A percentile compares a stretch with the other conserved stretches of the same genome.
These are phyloP conservation scores for Stichodactyla helianthus DNA, from an alignment of 64 coral and sea anemone species.

Conservation along the genomic window DNA sequence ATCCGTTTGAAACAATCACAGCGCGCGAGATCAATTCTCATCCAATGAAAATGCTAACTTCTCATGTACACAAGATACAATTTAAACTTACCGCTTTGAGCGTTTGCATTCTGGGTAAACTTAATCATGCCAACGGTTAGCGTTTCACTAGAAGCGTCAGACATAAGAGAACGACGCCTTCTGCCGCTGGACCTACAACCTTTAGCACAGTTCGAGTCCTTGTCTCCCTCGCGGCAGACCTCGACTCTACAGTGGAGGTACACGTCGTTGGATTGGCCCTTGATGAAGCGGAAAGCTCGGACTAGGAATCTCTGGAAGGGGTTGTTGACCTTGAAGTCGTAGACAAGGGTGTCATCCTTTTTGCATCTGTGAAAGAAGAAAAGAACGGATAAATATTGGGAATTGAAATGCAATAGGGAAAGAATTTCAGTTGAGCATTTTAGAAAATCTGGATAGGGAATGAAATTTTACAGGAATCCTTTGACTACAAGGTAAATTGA, in stretches of 20 bases:
- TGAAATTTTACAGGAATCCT: too few relatives aligned
- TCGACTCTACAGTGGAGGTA: slow-evolving; percentile 38
- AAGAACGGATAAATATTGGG: background rate
- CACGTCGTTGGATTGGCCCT: background rate
- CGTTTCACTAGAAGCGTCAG: background rate
- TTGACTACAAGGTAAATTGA: too few relatives aligned
- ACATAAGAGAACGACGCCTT: slow-evolving; percentile 17
- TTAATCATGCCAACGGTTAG: slow-evolving; percentile 55
- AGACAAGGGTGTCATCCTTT: slow-evolving; percentile 54
- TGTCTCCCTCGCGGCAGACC: slow-evolving; percentile 63
- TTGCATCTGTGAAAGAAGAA: background rate
- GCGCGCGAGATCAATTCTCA: too few relatives aligned
- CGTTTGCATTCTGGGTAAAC: slow-evolving; percentile 5
- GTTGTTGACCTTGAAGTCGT: slow-evolving; percentile 39
- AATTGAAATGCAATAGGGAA: background rate
- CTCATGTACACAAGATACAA: too few relatives aligned
- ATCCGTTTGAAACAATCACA: too few relatives aligned
- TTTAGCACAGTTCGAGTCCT: slow-evolving; percentile 53
- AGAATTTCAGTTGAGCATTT: background rate
- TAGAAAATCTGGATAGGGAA: too few relatives aligned
- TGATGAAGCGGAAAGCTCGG: slow-evolving; percentile 65
- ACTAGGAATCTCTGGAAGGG: slow-evolving; percentile 47
- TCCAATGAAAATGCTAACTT: too few relatives aligned
- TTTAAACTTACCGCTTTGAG: slow-evolving; percentile 5
- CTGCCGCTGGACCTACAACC: slow-evolving; percentile 10